Evolutionary conservation across 2,888 invertebrate species (phyloP).

Genomic region (Caenorhabditis macrosperma): DNA sequence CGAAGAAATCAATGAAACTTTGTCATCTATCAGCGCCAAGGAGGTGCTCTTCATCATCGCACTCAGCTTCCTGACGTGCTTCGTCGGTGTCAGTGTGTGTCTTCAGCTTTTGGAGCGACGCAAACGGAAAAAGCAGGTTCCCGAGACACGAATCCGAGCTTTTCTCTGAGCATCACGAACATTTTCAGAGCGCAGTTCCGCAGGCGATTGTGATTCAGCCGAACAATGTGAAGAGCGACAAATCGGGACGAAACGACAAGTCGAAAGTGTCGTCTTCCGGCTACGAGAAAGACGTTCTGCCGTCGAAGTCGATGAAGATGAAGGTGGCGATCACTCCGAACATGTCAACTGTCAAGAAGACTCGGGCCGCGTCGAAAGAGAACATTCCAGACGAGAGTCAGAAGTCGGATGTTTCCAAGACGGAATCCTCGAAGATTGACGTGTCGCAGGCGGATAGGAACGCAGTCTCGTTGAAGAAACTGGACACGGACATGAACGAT

Average conservation of each 20-base stretch:
- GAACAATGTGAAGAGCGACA: conserved; percentile 24
- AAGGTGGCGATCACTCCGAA: conserved; percentile 38
- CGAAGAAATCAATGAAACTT: conserved; percentile 31
- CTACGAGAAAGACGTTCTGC: conserved; percentile 50
- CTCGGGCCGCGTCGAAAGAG: conserved; percentile 10
- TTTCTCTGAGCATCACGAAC: neutral
- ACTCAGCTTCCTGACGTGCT: conserved; percentile 27
- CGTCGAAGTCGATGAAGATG: conserved; percentile 55
- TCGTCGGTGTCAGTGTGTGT: conserved; percentile 33
- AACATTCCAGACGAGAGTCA: conserved; percentile 23
- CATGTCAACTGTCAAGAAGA: conserved; percentile 20
- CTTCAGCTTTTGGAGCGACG: conserved; percentile 33
- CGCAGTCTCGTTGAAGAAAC: conserved; percentile 5
- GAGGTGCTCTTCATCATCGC: conserved; percentile 48
- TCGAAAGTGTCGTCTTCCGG: conserved; percentile 23
- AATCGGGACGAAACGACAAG: conserved; percentile 20
- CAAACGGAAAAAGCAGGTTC: conserved; percentile 24
- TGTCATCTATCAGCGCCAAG: conserved; percentile 39
- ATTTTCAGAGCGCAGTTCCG: conserved; percentile 25
- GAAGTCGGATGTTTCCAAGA: too few relatives aligned
- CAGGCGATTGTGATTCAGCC: conserved; percentile 56
- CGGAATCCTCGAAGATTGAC: conserved; percentile 5
- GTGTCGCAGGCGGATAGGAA: neutral
- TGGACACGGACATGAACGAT: neutral
- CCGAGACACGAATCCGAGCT: neutral